phyloP scores from a whole-genome alignment of 2,113 vertebrate species.

The Scortum barcoo region DNA sequence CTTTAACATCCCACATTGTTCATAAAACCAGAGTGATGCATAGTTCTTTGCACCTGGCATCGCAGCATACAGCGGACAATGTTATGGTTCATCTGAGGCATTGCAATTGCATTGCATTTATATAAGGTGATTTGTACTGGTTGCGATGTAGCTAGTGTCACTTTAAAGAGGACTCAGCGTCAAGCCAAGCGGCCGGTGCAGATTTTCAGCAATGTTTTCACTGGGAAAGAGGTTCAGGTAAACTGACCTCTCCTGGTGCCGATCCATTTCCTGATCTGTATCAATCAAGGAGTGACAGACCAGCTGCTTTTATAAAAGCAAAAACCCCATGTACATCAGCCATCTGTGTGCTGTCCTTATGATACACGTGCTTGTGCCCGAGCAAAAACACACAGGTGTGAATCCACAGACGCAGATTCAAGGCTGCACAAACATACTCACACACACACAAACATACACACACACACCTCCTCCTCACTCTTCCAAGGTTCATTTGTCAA shows the following conservation, averaged over 20 bases:
- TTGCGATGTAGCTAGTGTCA: slow-evolving; percentile 15
- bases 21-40: slow-evolving; percentile 61
- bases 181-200: background rate
- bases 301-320: slow-evolving; percentile 46
- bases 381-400: slow-evolving; percentile 28
- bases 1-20: slow-evolving; percentile 61
- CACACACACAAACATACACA: slow-evolving; percentile 46
- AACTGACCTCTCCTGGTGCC: slow-evolving; percentile 32
- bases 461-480: slow-evolving; percentile 71
- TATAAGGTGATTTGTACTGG: slow-evolving; percentile 43
- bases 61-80: background rate
- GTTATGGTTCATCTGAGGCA: slow-evolving; percentile 58
- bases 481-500: slow-evolving; percentile 84
- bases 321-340: slow-evolving; percentile 25
- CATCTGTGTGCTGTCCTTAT: slow-evolving; percentile 60
- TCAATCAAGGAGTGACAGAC: slow-evolving; percentile 49
- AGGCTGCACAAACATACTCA: slow-evolving; percentile 55
- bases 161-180: slow-evolving; percentile 10
- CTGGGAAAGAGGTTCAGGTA: background rate
- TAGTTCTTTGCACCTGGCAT: slow-evolving; percentile 42
- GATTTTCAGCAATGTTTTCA: slow-evolving; percentile 12
- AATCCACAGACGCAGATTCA: slow-evolving; percentile 50
- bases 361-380: slow-evolving; percentile 24
- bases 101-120: slow-evolving; percentile 39
- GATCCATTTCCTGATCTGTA: slow-evolving; percentile 51